Evolutionary conservation across 2,797 vertebrate genomes (phyloP).

Genomic region (Melanotaenia pygmaea): DNA sequence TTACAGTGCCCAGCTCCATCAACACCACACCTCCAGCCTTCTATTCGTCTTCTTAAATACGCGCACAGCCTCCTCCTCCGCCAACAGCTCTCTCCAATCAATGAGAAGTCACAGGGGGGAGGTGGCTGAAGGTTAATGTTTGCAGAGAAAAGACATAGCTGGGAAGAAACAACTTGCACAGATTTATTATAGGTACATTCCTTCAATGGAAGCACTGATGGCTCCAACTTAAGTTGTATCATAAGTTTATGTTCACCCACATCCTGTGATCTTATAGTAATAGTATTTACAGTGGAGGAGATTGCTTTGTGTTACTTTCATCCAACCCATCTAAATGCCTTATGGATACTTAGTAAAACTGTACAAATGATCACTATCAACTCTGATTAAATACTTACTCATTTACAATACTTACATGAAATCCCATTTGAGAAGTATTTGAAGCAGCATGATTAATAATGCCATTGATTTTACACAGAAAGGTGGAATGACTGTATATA

Average conservation of each 20-base stretch:
- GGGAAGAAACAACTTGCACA: background rate
- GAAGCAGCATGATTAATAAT: background rate
- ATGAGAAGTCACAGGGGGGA: conserved; percentile 61
- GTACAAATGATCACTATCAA: background rate
- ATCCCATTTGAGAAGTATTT: background rate
- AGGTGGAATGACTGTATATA: background rate
- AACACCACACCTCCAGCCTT: conserved; percentile 37
- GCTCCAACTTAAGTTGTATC: background rate
- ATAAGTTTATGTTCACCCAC: background rate
- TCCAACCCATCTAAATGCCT: background rate
- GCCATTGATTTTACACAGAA: background rate
- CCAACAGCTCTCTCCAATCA: conserved; percentile 60
- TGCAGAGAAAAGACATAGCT: conserved; percentile 38
- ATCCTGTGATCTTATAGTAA: background rate
- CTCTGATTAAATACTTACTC: background rate
- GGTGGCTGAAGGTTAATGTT: conserved; percentile 78
- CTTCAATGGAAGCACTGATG: background rate
- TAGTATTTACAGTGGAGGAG: background rate
- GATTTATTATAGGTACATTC: background rate
- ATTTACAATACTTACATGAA: background rate
- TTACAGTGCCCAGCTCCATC: conserved; percentile 62
- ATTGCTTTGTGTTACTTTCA: background rate
- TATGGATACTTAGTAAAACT: background rate
- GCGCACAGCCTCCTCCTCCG: conserved; percentile 25
- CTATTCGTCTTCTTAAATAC: conserved; percentile 40